Percentiles rank a stretch among this genome's conserved stretches.
phyloP scores from a whole-genome alignment of 1,140 invertebrate species.

The Schlechtendalia chinensis region DNA sequence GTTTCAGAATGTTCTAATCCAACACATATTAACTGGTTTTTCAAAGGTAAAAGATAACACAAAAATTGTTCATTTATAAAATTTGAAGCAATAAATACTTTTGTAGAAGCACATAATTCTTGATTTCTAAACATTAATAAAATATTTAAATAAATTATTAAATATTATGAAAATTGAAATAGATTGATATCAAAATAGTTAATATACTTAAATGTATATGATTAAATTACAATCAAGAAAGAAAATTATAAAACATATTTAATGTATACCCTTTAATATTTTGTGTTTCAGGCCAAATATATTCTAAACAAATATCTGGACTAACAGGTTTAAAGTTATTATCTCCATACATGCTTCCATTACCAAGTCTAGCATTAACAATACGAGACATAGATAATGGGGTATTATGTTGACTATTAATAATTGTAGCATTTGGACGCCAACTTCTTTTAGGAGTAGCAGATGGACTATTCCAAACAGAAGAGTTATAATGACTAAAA shows the following conservation, averaged over 20 bases:
- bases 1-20: constrained; percentile 71
- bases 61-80: constrained; percentile 79
- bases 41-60: constrained; percentile 72
- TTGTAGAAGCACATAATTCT: constrained; percentile 63
- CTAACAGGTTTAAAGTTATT: constrained; percentile 67
- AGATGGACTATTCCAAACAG: constrained; percentile 39
- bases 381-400: constrained; percentile 48
- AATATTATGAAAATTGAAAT: not conserved
- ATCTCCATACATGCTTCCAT: constrained; percentile 52
- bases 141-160: constrained; percentile 26
- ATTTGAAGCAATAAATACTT: constrained; percentile 79
- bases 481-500: constrained; percentile 34
- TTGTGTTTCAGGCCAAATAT: constrained; percentile 79
- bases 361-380: constrained; percentile 52
- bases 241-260: not conserved
- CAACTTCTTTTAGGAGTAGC: constrained; percentile 25
- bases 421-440: constrained; percentile 37
- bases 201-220: too few species aligned
- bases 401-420: constrained; percentile 31
- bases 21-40: constrained; percentile 69
- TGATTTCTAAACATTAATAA: constrained; percentile 56
- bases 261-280: constrained; percentile 59
- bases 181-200: not conserved
- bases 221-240: not conserved
- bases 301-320: constrained; percentile 82